Base-by-base conservation (phyloP, 1,140 invertebrate genomes). In the Druon quercuslanigerum region DNA sequence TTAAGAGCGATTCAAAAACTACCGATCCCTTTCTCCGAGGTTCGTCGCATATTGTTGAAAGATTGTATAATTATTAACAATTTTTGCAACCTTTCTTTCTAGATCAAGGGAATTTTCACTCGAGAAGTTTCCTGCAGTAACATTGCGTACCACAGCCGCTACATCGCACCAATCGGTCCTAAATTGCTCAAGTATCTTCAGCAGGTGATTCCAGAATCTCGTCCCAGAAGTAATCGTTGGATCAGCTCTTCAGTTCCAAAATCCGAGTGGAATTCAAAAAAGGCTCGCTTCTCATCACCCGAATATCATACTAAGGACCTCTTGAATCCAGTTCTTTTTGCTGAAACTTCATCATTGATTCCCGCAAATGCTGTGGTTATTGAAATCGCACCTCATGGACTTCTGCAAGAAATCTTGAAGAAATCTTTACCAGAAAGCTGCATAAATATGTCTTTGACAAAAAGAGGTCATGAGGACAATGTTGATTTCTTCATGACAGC, bases 291-390 rank as follows among this genome's bases (percentile, higher is more conserved):
- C 19, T 96, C 95, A 6, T 97, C 96, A 0, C 94, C 97, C 11
- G 95, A 96, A 82, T 98, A 98, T 87, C 96, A 97, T 85, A 96
- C 96, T 3, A 97, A 98, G 88, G 98, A 98, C 88, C 90, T 98
- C n/a, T 89, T 97, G 70, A 94, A 51, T 80, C 94, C 96, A 56
- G 96, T 97, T 1, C 90, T 96, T 6, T 97, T 98, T 85, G 94
- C 97, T 85, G 96, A 97, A 88, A 94, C 94, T 3, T 91, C 96
- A 9, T 92, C 93, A 12, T 91, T 95, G 73, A 93, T 98, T 71
- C 96, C 96, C 0, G 20, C 20, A 3, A 25, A 25, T 25, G 20
- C 20, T 25, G 20, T 25, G 20, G 20, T 25, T 25, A 25, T 25
- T 25, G 20, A 25, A 25, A 25, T 25, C 20, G 20, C 20, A 25